phyloP scores from a whole-genome alignment of 2,113 vertebrate genomes.

The Muntiacus reevesi region DNA sequence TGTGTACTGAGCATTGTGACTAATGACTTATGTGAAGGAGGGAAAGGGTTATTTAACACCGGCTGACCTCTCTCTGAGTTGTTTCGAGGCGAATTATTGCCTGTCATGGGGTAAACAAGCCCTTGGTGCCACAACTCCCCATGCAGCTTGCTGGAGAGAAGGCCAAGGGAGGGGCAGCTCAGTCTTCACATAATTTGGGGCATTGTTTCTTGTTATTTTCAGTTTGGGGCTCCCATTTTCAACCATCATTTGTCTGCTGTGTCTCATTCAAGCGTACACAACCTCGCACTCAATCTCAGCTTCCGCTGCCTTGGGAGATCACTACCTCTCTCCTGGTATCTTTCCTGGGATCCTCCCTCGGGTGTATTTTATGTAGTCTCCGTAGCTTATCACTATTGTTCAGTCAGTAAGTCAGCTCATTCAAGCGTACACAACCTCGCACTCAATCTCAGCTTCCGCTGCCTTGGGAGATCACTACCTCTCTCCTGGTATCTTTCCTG shows the following conservation, averaged over 20 bases:
- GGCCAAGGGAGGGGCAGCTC: not conserved
- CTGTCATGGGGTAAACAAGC: conserved; percentile 21
- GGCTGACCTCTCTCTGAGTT: not conserved
- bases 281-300: not conserved
- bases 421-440: not conserved
- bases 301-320: not conserved
- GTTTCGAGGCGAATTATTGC: not conserved
- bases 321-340: not conserved
- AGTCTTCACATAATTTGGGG: not conserved
- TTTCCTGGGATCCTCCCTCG: not conserved
- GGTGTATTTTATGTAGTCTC: not conserved
- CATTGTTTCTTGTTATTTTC: conserved; percentile 17
- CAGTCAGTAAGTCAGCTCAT: not conserved
- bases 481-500: not conserved
- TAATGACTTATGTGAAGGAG: not conserved
- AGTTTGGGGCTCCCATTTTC: not conserved
- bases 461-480: not conserved
- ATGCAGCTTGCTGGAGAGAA: not conserved
- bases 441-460: conserved; percentile 13
- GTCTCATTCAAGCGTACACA: not conserved
- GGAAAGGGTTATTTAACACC: conserved; percentile 22
- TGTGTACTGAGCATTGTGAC: not conserved
- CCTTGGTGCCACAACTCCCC: not conserved
- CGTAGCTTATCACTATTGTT: not conserved
- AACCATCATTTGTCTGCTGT: not conserved